Evolutionary conservation across 2,888 invertebrate species (phyloP), one percentile per base, ranked within the genome.

Genomic region (Lordiphosa fenestrarum): DNA sequence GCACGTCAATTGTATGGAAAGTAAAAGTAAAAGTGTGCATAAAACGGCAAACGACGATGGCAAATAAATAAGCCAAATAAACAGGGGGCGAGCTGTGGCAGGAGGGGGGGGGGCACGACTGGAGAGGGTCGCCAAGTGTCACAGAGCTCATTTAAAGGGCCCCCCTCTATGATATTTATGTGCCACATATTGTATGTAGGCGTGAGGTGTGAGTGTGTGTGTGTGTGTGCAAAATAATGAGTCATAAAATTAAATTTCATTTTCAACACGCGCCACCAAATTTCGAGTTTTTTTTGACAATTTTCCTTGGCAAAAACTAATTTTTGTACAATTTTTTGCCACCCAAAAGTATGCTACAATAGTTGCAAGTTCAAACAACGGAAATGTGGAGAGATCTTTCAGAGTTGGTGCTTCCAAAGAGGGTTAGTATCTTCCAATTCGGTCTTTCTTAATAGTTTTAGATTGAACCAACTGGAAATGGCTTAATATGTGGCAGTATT

Each of bases 31-130:
- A 80, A 75, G 60, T 66, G 62, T 50, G 68, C 67, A 66, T 68
- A 58, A 68, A 70, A 76, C 59, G 71, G 53, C 73, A 41, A 48
- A 48, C 68, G 59, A 64, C 77, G 58, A 59, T 44, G 56, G 57
- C 58, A 74, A 82, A 82, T 76, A 76, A 82, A 82, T 81, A 77
- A 77, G 77, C 68, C 68, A 68, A 80, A 68, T 81, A 76, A 83
- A 83, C 77, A 71, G 15, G n/a, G 30, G 36, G 15, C 15, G 15
- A 15, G 2, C 15, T 1, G 15, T 15, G 15, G 15, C 15, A 15
- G 15, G 15, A 15, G 15, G 15, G 15, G 15, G 15, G 15, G 15
- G 15, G 15, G 15, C 15, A n/a, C 6, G 25, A 6, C 25, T 25
- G 25, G 15, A 13, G 25, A 38, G 61, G 42, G 53, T 41, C 56